Evolutionary conservation across 2,113 vertebrate genomes (phyloP).

Genomic region (Eudyptes chrysolophus): DNA sequence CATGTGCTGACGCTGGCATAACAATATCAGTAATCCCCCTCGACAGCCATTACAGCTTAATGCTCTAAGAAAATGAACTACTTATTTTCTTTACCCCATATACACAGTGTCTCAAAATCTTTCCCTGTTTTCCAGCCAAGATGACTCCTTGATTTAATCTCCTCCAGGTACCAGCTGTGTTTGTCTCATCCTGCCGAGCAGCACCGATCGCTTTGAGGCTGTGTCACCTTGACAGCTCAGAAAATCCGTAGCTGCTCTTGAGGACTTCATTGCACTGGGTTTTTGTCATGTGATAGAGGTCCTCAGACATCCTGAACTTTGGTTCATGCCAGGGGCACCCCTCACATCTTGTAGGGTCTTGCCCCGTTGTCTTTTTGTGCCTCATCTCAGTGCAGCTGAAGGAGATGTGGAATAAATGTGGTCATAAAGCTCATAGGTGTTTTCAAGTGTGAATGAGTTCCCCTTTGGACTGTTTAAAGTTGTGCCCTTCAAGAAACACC

Average conservation of each 20-base stretch:
- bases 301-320: neutral
- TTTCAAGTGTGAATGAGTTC: neutral
- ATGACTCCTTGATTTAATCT: slow-evolving; percentile 41
- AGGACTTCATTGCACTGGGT: neutral
- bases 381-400: neutral
- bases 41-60: slow-evolving; percentile 67
- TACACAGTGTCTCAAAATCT: neutral
- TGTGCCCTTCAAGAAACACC: neutral
- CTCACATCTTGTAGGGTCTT: neutral
- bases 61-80: slow-evolving; percentile 51
- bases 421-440: neutral
- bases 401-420: neutral
- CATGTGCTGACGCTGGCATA: slow-evolving; percentile 63
- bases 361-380: accelerated
- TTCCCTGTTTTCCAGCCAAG: slow-evolving; percentile 36
- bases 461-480: neutral
- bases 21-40: slow-evolving; percentile 62
- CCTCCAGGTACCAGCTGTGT: slow-evolving; percentile 57
- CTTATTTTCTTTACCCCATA: slow-evolving; percentile 61
- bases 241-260: neutral
- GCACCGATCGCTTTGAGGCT: neutral
- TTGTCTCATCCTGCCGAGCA: slow-evolving; percentile 29
- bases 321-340: neutral
- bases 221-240: slow-evolving; percentile 26
- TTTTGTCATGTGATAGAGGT: neutral